These are phyloP conservation scores for Crenuchus spilurus DNA, from an alignment of 2,797 vertebrate species.

Conservation along the genomic window DNA sequence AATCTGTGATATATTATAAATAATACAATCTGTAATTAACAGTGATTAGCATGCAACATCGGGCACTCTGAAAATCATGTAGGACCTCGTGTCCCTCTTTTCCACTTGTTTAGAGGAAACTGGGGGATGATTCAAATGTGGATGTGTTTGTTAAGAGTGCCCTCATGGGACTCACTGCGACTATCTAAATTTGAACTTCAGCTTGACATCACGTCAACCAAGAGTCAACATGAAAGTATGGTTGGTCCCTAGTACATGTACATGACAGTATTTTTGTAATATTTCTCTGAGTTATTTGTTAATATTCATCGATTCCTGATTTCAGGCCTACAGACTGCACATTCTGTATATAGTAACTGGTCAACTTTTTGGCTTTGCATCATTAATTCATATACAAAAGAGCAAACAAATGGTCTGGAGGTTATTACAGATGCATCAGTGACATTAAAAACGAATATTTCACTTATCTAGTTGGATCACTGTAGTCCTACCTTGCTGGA, in stretches of 20 bases:
- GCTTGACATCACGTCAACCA: neutral
- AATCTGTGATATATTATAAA: constrained; percentile 72
- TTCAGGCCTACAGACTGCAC: too few relatives aligned
- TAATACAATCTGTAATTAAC: constrained; percentile 69
- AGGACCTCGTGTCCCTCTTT: constrained; percentile 40
- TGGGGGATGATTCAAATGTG: constrained; percentile 22
- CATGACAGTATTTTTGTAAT: too few relatives aligned
- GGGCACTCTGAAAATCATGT: constrained; percentile 56
- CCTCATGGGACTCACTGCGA: constrained; percentile 6
- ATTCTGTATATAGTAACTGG: too few relatives aligned
- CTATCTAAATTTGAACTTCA: constrained; percentile 33
- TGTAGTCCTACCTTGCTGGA: constrained; percentile 80
- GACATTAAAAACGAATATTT: neutral
- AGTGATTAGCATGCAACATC: constrained; percentile 69
- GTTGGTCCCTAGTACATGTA: neutral
- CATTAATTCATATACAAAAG: too few relatives aligned
- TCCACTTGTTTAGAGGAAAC: constrained; percentile 39
- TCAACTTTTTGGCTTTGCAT: too few relatives aligned
- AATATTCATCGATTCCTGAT: too few relatives aligned
- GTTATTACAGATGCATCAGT: too few relatives aligned
- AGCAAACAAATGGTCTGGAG: too few relatives aligned
- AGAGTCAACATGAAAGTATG: neutral
- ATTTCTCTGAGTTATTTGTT: too few relatives aligned
- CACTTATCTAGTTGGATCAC: neutral
- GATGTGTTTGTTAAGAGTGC: constrained; percentile 32